Evolutionary conservation across 1,140 invertebrate genomes (phyloP).

Genomic region (Drosophila kohkoa): DNA sequence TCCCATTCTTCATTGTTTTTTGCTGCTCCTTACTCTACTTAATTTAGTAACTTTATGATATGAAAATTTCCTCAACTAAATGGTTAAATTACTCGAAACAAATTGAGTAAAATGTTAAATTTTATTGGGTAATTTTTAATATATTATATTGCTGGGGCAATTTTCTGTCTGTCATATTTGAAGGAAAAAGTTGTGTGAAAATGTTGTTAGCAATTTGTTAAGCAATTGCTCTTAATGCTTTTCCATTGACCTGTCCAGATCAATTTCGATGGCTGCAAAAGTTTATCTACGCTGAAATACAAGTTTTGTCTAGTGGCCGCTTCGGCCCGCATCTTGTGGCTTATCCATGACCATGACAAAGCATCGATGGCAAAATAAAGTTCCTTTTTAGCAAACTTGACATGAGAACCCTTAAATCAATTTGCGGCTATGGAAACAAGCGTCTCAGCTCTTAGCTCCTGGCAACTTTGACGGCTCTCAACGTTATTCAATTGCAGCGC

Average conservation of each 20-base stretch:
- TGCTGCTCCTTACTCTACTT: not conserved
- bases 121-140: no score
- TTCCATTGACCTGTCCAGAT: not conserved
- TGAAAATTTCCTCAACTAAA: no score
- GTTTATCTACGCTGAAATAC: no score
- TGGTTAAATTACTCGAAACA: no score
- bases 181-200: not conserved
- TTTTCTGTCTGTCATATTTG: no score
- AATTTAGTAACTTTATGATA: no score
- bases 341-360: conserved; percentile 47
- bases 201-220: not conserved
- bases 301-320: not conserved
- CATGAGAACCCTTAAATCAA: conserved; percentile 48
- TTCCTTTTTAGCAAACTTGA: conserved; percentile 34
- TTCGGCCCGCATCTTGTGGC: not conserved
- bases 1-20: not conserved
- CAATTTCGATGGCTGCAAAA: conserved; percentile 4
- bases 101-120: no score
- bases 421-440: conserved; percentile 41
- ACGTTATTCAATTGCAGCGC: conserved; percentile 42
- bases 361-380: conserved; percentile 40
- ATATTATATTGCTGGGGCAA: no score
- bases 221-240: conserved; percentile 2
- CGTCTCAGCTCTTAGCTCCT: conserved; percentile 5
- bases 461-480: conserved; percentile 15